Conservation (phyloP, 2,888 invertebrate genomes). For the Watsonalla binaria region DNA sequence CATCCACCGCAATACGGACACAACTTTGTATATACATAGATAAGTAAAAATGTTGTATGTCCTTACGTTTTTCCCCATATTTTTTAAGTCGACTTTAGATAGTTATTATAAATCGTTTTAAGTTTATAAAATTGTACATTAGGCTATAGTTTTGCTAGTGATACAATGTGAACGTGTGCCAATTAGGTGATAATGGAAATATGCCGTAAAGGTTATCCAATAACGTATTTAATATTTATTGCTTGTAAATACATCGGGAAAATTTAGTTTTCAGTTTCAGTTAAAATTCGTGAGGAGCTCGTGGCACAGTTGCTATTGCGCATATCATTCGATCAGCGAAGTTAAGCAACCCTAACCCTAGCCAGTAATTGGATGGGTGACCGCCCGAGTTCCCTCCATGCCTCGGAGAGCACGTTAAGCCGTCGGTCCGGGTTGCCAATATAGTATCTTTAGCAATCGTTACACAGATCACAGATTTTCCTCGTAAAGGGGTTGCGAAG, state of each 20-base stretch:
- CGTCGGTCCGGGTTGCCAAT: too few relatives aligned
- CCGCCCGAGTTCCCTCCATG: too few relatives aligned
- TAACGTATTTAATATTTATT: conserved; percentile 63
- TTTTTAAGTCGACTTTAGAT: conserved; percentile 13
- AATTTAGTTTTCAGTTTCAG: too few relatives aligned
- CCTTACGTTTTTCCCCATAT: conserved; percentile 2
- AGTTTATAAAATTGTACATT: conserved; percentile 54
- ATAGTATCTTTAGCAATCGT: too few relatives aligned
- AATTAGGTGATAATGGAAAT: conserved; percentile 62
- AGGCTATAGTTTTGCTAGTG: conserved; percentile 73
- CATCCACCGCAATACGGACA: conserved; percentile 58
- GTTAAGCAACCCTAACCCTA: too few relatives aligned
- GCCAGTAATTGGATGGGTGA: too few relatives aligned
- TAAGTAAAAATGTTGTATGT: not conserved
- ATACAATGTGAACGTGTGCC: conserved; percentile 77
- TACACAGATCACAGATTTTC: too few relatives aligned
- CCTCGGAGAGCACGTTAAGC: too few relatives aligned
- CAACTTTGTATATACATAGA: conserved; percentile 46
- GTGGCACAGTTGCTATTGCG: too few relatives aligned
- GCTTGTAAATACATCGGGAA: conserved; percentile 51
- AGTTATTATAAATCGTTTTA: conserved; percentile 50
- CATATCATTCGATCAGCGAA: too few relatives aligned
- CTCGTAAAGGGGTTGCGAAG: too few relatives aligned
- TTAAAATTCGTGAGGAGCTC: too few relatives aligned
- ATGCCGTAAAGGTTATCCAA: conserved; percentile 36